Evolutionary conservation across 2,888 invertebrate genomes (phyloP).

Genomic region (Belgica antarctica): DNA sequence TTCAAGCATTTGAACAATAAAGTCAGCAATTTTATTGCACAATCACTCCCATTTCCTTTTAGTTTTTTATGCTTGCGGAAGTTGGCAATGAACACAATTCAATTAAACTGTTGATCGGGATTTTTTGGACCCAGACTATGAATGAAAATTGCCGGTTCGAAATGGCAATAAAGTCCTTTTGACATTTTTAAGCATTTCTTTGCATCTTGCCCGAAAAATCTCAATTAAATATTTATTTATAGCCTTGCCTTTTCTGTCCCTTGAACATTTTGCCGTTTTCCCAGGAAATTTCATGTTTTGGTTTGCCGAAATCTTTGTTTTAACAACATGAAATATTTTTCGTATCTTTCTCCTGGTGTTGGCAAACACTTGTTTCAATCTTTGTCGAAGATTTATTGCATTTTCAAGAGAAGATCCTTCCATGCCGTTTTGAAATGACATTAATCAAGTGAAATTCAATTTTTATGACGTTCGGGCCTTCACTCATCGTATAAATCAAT

Average conservation of each 20-base stretch:
- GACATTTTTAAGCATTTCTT: background rate
- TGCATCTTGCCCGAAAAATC: background rate
- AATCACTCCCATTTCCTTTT: constrained; percentile 43
- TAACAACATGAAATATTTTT: background rate
- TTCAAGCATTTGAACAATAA: background rate
- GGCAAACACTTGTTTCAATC: constrained; percentile 16
- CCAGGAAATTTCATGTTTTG: constrained; percentile 9
- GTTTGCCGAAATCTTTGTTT: constrained; percentile 19
- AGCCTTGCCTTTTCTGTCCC: constrained; percentile 11
- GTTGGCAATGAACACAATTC: constrained; percentile 8
- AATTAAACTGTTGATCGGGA: background rate
- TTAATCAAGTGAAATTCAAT: constrained; percentile 11
- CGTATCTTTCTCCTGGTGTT: background rate
- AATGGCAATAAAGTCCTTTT: background rate
- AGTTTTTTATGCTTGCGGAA: constrained; percentile 23
- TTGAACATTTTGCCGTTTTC: constrained; percentile 16
- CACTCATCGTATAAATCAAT: constrained; percentile 35
- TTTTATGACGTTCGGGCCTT: too few relatives aligned
- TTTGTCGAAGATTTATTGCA: constrained; percentile 30
- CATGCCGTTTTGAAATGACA: background rate
- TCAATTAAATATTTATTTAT: constrained; percentile 31
- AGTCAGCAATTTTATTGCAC: constrained; percentile 39
- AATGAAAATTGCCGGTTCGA: background rate
- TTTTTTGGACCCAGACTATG: background rate
- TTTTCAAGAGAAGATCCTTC: background rate